Conservation (phyloP, 2,113 vertebrate species). For the Stegastes partitus region DNA sequence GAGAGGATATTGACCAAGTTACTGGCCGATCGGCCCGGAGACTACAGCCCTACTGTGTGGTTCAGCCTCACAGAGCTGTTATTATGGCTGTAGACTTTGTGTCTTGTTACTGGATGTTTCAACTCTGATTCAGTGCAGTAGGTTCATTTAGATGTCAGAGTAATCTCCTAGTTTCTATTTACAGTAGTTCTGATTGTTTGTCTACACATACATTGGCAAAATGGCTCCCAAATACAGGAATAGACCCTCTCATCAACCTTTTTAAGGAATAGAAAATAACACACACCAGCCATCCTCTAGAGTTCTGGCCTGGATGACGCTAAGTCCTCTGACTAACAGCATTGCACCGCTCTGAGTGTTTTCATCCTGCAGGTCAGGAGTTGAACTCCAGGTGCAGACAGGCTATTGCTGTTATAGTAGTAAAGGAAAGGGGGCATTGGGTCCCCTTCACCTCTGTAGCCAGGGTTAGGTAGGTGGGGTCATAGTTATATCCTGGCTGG, state of each 20-base stretch:
- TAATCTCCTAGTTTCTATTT: slow-evolving; percentile 14
- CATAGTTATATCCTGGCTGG: slow-evolving; percentile 1
- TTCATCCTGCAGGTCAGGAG: slow-evolving; percentile 9
- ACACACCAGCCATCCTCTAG: background rate
- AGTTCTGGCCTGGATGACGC: background rate
- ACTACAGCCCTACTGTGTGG: background rate
- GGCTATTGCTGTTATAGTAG: background rate
- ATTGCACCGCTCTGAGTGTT: background rate
- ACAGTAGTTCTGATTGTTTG: background rate
- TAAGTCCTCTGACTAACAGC: slow-evolving; percentile 32
- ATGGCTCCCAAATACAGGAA: slow-evolving; percentile 3
- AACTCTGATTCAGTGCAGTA: slow-evolving; percentile 6
- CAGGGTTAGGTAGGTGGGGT: background rate
- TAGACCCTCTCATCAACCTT: slow-evolving; percentile 2
- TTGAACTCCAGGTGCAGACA: slow-evolving; percentile 15
- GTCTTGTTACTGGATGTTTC: slow-evolving; percentile 11
- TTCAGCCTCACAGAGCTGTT: background rate
- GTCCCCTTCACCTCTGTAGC: background rate
- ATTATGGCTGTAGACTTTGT: background rate
- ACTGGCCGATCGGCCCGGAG: too few relatives aligned
- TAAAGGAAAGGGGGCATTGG: slow-evolving; percentile 9
- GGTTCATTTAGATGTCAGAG: slow-evolving; percentile 12
- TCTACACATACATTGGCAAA: background rate
- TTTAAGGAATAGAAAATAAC: slow-evolving; percentile 12
- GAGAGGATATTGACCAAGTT: too few relatives aligned